These are phyloP conservation scores for Phrynocephalus guinanensis DNA, from an alignment of 2,797 vertebrate genomes.

Conservation along the genomic window DNA sequence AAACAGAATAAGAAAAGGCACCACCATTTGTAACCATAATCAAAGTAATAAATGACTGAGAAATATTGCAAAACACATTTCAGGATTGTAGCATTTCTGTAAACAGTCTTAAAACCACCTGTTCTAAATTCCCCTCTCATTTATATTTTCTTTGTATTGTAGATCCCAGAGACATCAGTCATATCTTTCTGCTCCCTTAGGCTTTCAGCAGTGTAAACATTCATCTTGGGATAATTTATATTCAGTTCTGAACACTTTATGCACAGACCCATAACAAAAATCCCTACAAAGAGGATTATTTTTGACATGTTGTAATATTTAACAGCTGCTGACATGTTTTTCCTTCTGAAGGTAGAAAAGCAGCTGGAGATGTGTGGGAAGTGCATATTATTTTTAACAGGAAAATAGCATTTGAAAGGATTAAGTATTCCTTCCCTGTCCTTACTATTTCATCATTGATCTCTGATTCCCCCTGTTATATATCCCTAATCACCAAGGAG, in stretches of 20 bases:
- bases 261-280: conserved; percentile 5
- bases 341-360: not conserved
- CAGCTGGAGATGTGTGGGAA: not conserved
- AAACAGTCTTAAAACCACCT: not conserved
- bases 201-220: not conserved
- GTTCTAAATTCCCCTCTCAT: conserved; percentile 31
- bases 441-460: not conserved
- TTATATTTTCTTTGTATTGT: conserved; percentile 19
- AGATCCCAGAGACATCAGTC: accelerated
- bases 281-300: conserved; percentile 21
- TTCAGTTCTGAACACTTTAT: not conserved
- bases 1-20: not conserved
- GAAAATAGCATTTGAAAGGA: not conserved
- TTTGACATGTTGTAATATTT: conserved; percentile 23
- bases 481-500: no score
- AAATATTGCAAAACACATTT: not conserved
- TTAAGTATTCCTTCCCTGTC: not conserved
- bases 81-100: not conserved
- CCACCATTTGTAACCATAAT: not conserved
- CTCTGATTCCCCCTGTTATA: no score
- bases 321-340: not conserved
- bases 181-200: accelerated
- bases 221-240: conserved; percentile 2
- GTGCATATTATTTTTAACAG: not conserved
- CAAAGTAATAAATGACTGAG: not conserved